Evolutionary conservation across 2,113 vertebrate genomes (phyloP), one percentile per base, ranked within the genome.

Genomic region (Tinamus guttatus): DNA sequence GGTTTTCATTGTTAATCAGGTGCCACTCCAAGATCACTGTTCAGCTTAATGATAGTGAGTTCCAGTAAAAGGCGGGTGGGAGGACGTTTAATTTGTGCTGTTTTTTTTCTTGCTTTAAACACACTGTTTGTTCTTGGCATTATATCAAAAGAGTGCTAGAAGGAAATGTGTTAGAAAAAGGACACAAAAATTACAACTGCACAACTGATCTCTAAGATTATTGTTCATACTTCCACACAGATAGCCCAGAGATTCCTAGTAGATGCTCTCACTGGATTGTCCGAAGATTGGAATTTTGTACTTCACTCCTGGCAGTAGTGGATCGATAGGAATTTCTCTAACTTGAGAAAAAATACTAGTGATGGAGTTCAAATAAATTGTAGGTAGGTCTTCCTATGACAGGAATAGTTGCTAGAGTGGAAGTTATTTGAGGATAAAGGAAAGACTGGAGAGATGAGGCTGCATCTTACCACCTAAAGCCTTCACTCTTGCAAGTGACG

Each of bases 151-250:
- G 68, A 93, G n/a, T 54, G 32, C 80, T 94, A 88, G 82, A 94
- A 95, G 96, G 90, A 96, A 96, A 92, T 65, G 76, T 94, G 34
- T 56, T 90, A 92, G 85, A 88, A 96, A 85, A 94, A 68, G 76
- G 65, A 84, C 77, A 36, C 64, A 73, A 86, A 93, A 93, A 95
- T 96, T 85, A 75, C 9, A 30, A 76, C 79, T 0, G 1, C 71
- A 67, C 3, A 0, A 60, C 73, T 86, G 85, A 51, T 87, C 64
- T 88, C 25, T 78, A 21, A 56, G 56, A 73, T 12, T 90, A 52
- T 90, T 93, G 56, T 96, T 96, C 79, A 76, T 90, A 8, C 64
- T 94, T 96, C 91, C 90, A 81, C 0, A 0, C 90, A 85, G 87
- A 87, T 95, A 88, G 43, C 60, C 60, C 51, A 49, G 73, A 83